Percentiles rank a stretch among this genome's conserved stretches.
Evolutionary conservation across 2,888 invertebrate species (phyloP).

Genomic region (Homarus gammarus): DNA sequence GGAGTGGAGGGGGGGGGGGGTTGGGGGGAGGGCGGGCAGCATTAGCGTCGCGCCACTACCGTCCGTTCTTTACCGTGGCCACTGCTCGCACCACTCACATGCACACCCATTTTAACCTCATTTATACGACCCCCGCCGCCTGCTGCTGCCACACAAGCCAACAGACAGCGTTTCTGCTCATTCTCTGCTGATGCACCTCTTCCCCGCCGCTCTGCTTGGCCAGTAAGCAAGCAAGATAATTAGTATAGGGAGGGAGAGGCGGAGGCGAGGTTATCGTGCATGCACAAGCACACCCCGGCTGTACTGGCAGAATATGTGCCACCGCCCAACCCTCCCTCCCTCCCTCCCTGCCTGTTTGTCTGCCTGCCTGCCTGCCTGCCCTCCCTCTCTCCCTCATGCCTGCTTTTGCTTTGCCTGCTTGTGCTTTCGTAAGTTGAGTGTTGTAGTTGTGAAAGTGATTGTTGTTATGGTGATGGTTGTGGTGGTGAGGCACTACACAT

Average conservation of each 20-base stretch:
- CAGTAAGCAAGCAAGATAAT: neutral
- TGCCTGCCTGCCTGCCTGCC: neutral
- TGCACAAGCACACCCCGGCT: neutral
- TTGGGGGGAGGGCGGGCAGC: neutral
- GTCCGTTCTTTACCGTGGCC: neutral
- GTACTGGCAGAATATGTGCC: neutral
- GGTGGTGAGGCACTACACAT: too few relatives aligned
- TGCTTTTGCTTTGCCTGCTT: too few relatives aligned
- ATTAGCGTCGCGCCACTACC: neutral
- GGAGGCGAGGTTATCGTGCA: neutral
- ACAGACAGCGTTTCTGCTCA: too few relatives aligned
- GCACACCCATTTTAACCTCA: neutral
- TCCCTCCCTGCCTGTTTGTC: neutral
- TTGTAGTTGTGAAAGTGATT: too few relatives aligned
- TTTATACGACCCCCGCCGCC: too few relatives aligned
- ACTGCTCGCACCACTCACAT: neutral
- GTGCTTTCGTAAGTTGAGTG: neutral
- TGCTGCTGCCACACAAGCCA: too few relatives aligned
- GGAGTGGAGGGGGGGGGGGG: neutral
- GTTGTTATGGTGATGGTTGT: too few relatives aligned
- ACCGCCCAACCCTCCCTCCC: slow-evolving; percentile 3
- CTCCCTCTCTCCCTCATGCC: neutral
- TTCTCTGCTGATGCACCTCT: neutral
- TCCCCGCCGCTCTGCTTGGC: neutral
- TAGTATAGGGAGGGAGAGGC: neutral